Base-by-base conservation (phyloP, 2,113 vertebrate species). In the Nycticryphes semicollaris region DNA sequence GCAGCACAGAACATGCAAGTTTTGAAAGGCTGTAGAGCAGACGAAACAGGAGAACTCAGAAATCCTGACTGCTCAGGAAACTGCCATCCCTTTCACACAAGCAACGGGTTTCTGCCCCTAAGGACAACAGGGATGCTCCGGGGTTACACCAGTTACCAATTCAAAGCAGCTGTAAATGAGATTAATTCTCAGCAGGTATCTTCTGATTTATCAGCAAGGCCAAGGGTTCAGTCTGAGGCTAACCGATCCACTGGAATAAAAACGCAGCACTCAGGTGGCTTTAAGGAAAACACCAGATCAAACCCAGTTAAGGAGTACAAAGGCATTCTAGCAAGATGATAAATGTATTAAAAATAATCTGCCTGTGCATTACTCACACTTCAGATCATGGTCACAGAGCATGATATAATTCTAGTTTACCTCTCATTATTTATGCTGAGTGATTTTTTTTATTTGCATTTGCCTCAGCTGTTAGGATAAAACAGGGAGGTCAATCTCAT, bases 391-490 rank as follows among this genome's bases (percentile, higher is more conserved):
- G 92, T 47, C 95, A 96, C 86, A 84, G 87, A 96, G 92, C 91
- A 69, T 67, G 81, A 82, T 84, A 56, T 68, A 94, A 94, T 94
- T 95, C 91, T 73, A 94, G 92, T 96, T 97, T 97, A 97, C 87
- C 92, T 95, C 94, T 95, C 86, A 95, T 95, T 96, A 97, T 91
- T 96, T 96, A 97, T 94, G 95, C 95, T 63, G 87, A 95, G 84
- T 94, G 93, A 89, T 86, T 94, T 89, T 95, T 64, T 81, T 89
- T 41, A 96, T 94, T 95, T 94, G 89, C 89, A 89, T 93, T 96
- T 95, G 94, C 93, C 95, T 95, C 96, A 93, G 96, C 80, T 92
- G 89, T 76, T 87, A 27, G 0, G 48, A 85, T 89, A 47, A 93
- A 92, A 79, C 77, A 76, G 86, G 54, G 80, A 94, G 92, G 90